Base-by-base conservation (phyloP, 2,888 invertebrate genomes). In the Caenorhabditis doughertyi region DNA sequence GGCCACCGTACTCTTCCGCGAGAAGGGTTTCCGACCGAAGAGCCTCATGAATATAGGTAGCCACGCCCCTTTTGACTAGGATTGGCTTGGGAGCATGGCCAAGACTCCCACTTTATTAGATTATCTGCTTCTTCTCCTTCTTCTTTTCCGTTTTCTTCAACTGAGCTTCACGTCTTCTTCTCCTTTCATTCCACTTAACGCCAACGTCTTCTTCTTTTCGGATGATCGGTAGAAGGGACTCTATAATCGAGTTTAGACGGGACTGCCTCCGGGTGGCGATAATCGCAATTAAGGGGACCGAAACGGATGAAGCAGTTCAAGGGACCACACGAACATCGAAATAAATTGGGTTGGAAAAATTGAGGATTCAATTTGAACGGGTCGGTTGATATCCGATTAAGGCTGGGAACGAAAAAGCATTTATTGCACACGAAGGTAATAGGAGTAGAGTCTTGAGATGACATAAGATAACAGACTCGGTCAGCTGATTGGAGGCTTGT, bases 201-300 rank as follows among this genome's bases (percentile, higher is more conserved):
- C 51, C 55, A 53, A 29, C 47, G 53, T 70, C 58, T 29, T 53
- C 53, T n/a, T 55, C 67, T 39, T 56, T 60, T 71, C 47, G 39
- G 53, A 60, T 51, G 51, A 53, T 53, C 51, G 67, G 53, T 53
- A 58, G 51, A 42, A 47, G 21, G 72, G 32, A 47, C 18, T 42
- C 74, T 58, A 58, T 76, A 76, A 76, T 76, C 51, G 74, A 76
- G 67, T 76, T 76, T 76, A 35, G 53, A 11, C n/a, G 23, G 68
- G 49, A 25, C 60, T 35, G 68, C 51, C 68, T 29, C 25, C 35
- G 65, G 65, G 76, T 56, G 74, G 67, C 76, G 76, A 68, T 77
- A 77, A 77, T 77, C 77, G 77, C 77, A 77, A 77, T 77, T 77
- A 77, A 62, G 68, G 53, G 47, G 51, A 47, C 42, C 42, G 42